These are phyloP conservation scores for Tubiluchus corallicola DNA, from an alignment of 2,888 invertebrate species.

Conservation along the genomic window DNA sequence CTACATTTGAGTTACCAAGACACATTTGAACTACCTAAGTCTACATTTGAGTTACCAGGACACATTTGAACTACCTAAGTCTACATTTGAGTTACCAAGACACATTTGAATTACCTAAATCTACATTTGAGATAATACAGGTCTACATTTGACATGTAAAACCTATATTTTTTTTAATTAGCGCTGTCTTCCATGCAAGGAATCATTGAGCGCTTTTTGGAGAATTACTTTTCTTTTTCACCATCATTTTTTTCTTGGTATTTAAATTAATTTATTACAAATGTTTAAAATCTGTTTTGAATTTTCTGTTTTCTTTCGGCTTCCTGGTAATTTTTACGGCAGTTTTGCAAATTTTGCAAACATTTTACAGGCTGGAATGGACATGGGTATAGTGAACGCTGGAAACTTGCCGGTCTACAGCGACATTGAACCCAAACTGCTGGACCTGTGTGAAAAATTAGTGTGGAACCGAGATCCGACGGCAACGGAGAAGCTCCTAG, in stretches of 20 bases:
- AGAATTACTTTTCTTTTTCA: neutral
- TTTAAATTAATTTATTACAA: neutral
- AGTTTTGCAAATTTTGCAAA: no score
- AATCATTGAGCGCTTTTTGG: neutral
- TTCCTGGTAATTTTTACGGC: no score
- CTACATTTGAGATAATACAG: no score
- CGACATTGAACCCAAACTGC: slow-evolving; percentile 32
- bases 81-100: no score
- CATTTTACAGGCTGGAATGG: slow-evolving; percentile 33
- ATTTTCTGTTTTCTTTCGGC: slow-evolving; percentile 6
- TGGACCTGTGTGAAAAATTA: slow-evolving; percentile 34
- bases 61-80: no score
- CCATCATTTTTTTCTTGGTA: neutral
- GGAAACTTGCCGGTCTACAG: slow-evolving; percentile 37
- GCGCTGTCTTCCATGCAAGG: slow-evolving; percentile 11
- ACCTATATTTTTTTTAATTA: neutral
- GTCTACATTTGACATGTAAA: no score
- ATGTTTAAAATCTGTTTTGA: neutral
- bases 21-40: no score
- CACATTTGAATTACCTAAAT: no score
- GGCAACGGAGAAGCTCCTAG: slow-evolving; percentile 33
- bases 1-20: no score
- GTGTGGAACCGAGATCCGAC: slow-evolving; percentile 36
- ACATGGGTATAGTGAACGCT: slow-evolving; percentile 40
- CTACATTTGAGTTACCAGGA: no score